phyloP scores from a whole-genome alignment of 2,888 invertebrate species.

The Cetonia aurata region DNA sequence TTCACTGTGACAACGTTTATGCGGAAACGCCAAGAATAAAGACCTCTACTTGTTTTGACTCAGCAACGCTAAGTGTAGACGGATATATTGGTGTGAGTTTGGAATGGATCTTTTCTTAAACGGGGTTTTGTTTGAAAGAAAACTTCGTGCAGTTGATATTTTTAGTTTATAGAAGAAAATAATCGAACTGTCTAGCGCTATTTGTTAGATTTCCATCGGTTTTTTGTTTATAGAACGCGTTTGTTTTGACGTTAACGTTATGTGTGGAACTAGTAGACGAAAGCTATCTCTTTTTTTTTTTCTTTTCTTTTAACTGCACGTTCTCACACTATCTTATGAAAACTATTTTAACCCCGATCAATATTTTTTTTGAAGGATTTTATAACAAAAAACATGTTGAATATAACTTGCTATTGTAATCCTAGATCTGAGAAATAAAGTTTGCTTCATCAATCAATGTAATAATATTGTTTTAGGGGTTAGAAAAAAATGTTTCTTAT shows the following conservation, averaged over 20 bases:
- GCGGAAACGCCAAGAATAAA: constrained; percentile 53
- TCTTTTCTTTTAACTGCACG: neutral
- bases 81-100: constrained; percentile 54
- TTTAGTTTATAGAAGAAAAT: constrained; percentile 42
- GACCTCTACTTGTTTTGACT: constrained; percentile 62
- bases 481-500: too few species aligned
- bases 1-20: constrained; percentile 49
- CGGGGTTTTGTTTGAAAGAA: constrained; percentile 39
- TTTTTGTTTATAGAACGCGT: constrained; percentile 31
- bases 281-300: neutral
- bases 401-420: too few species aligned
- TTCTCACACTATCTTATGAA: constrained; percentile 18
- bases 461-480: too few species aligned
- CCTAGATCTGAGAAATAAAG: too few species aligned
- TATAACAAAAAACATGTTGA: too few species aligned
- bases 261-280: constrained; percentile 23
- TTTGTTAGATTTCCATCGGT: constrained; percentile 30
- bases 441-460: too few species aligned
- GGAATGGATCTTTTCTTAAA: constrained; percentile 40
- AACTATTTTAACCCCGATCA: neutral
- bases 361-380: too few species aligned
- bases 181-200: constrained; percentile 38
- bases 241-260: constrained; percentile 36
- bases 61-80: constrained; percentile 58
- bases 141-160: constrained; percentile 40